Conservation (phyloP, 2,113 vertebrate genomes). For the Hiodon tergisus region DNA sequence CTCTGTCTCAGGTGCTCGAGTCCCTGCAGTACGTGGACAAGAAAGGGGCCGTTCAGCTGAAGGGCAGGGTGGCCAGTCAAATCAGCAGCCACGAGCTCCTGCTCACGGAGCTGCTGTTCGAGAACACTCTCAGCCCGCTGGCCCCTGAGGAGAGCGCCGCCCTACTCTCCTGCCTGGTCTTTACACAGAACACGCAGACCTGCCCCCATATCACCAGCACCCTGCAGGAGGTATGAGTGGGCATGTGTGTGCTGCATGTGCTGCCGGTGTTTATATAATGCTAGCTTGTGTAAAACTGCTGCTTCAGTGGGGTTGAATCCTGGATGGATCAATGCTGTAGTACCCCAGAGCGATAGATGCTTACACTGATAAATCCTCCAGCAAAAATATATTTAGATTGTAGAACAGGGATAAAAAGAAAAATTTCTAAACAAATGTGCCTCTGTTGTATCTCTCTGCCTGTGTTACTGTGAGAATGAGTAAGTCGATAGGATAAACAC, state of each 20-base stretch:
- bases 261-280: not conserved
- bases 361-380: too few relatives aligned
- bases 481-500: too few relatives aligned
- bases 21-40: constrained; percentile 75
- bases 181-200: constrained; percentile 74
- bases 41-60: constrained; percentile 75
- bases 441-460: too few relatives aligned
- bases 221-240: constrained; percentile 68
- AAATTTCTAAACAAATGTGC: too few relatives aligned
- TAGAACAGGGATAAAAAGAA: too few relatives aligned
- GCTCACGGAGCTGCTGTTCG: constrained; percentile 84
- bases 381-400: too few relatives aligned
- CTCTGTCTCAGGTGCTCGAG: constrained; percentile 69
- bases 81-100: constrained; percentile 86
- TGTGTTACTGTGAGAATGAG: too few relatives aligned
- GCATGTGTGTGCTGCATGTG: not conserved
- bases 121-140: constrained; percentile 76
- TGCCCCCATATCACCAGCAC: constrained; percentile 72
- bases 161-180: constrained; percentile 80
- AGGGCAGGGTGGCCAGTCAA: constrained; percentile 83
- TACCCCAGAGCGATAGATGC: too few relatives aligned
- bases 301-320: too few relatives aligned
- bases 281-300: too few relatives aligned
- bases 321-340: too few relatives aligned
- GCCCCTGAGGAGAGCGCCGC: constrained; percentile 83